Base-by-base conservation (phyloP, 2,113 vertebrate species). In the Gopherus flavomarginatus region DNA sequence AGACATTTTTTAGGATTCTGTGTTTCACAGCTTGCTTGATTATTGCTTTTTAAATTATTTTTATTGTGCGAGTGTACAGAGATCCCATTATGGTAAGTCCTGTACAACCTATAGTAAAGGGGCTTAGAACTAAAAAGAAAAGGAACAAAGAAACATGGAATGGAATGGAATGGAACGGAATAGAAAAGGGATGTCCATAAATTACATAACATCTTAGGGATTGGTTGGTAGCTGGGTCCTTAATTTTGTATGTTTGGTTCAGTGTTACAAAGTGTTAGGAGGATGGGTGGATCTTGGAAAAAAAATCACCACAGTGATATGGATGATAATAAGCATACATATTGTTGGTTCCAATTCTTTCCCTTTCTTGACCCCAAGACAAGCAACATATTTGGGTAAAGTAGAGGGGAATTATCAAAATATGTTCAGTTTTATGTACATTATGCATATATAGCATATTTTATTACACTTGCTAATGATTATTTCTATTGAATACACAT, bases 131-230 rank as follows among this genome's bases (percentile, higher is more conserved):
- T 21, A 80, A 26, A 82, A 86, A 49, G 3, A 0, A 50, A 38
- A 3, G 0, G 1, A 80, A 11, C 14, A 0, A 0, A n/a, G 50
- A 91, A 47, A 87, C 31, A 42, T 8, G 49, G 13, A 3, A 0
- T 80, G 35, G 13, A 3, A 0, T 80, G 35, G 31, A 3, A 0
- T 80, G 35, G 31, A 65, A 69, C 21, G 8, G 31, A 69, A 72
- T 72, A 38, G 38, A 38, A 72, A 72, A n/a, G n/a, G 65, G 65
- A 19, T 72, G n/a, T 38, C n/a, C 19, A 38, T 72, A 72, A 21
- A 19, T 38, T 72, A 21, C 19, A 72, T 72, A 72, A 72, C n/a
- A 38, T 38, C 19, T 72, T 72, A 72, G 19, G 65, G 5, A 10
- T 38, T 72, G n/a, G n/a, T 72, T n/a, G 8, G 65, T 38, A 8